Conservation (phyloP, 2,797 vertebrate genomes). For the Sparidentex hasta region DNA sequence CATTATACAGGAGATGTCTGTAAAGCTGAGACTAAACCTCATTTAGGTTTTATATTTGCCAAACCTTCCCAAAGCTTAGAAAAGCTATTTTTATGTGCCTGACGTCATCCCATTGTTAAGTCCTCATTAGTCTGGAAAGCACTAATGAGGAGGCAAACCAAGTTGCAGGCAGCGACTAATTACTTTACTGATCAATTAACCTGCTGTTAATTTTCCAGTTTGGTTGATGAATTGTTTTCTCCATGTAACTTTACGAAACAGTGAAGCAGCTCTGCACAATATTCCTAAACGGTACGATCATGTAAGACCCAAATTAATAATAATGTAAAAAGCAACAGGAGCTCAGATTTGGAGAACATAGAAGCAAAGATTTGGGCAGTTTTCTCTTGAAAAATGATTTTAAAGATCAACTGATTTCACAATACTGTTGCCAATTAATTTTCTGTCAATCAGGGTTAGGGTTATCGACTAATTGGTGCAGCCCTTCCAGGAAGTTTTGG, state of each 20-base stretch:
- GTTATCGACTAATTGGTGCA: not conserved
- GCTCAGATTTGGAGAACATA: not conserved
- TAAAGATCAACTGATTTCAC: not conserved
- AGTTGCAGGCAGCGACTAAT: not conserved
- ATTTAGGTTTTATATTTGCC: not conserved
- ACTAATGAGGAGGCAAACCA: not conserved
- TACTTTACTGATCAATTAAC: not conserved
- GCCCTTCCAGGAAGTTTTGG: not conserved
- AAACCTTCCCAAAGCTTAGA: not conserved
- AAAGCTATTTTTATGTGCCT: conserved; percentile 2
- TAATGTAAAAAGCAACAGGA: not conserved
- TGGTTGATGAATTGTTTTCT: too few species aligned
- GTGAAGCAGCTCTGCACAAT: too few species aligned
- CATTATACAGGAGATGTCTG: not conserved
- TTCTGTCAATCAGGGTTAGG: not conserved
- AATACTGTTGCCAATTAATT: not conserved
- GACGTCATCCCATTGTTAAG: not conserved
- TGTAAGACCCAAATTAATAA: not conserved
- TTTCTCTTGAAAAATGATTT: not conserved
- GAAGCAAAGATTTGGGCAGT: not conserved
- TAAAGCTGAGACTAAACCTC: not conserved
- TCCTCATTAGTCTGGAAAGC: too few species aligned
- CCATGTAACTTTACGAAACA: not conserved
- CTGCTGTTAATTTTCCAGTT: not conserved
- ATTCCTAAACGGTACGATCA: not conserved